Evolutionary conservation across 1,140 invertebrate species (phyloP).

Genomic region (Calephelis nemesis): DNA sequence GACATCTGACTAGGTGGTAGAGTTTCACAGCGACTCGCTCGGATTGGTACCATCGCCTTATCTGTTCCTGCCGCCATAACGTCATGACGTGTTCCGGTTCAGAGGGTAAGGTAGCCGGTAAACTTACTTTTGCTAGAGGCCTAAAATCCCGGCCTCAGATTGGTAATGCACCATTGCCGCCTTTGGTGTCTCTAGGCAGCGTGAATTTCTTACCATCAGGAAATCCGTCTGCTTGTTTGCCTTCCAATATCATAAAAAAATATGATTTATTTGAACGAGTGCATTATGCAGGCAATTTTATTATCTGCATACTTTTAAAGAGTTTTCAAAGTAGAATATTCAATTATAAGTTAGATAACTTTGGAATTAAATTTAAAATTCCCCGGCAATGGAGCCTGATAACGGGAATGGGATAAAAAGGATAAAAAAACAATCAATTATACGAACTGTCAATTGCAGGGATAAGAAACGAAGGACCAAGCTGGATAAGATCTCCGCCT

Average conservation of each 20-base stretch:
- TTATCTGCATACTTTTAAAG: constrained; percentile 22
- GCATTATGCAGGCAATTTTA: neutral
- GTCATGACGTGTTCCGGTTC: too few species aligned
- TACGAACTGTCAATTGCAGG: constrained; percentile 56
- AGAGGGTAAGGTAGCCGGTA: too few species aligned
- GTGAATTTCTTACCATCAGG: too few species aligned
- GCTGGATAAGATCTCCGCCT: constrained; percentile 14
- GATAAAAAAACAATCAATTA: constrained; percentile 66
- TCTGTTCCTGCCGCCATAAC: too few species aligned
- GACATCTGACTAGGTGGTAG: too few species aligned
- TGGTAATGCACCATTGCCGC: too few species aligned
- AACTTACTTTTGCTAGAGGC: too few species aligned
- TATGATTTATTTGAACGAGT: neutral
- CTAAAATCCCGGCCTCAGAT: too few species aligned
- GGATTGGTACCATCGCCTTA: too few species aligned
- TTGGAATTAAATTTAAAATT: constrained; percentile 46
- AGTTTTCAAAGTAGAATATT: constrained; percentile 15
- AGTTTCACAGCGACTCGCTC: too few species aligned
- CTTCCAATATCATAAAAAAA: too few species aligned
- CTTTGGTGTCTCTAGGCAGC: too few species aligned
- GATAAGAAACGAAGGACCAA: constrained; percentile 30
- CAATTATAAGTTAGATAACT: constrained; percentile 58
- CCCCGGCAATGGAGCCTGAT: constrained; percentile 34
- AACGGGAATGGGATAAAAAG: constrained; percentile 18
- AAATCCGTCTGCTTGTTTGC: neutral